These are phyloP conservation scores for Saccopteryx bilineata DNA, from an alignment of 2,113 vertebrate genomes.

Conservation along the genomic window DNA sequence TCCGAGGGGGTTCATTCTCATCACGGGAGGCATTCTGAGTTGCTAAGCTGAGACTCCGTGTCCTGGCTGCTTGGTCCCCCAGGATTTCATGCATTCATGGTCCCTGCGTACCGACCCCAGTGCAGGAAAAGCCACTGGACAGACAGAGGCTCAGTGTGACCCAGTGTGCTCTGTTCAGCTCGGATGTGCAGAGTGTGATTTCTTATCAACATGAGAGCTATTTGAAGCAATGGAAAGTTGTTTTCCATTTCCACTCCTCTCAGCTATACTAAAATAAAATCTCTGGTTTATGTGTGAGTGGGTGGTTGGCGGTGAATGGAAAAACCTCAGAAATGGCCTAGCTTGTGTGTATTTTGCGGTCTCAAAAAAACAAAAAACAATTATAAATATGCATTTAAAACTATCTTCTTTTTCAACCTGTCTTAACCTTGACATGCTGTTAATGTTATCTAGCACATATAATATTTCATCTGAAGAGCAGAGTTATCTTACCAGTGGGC, in stretches of 20 bases:
- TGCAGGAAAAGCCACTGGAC: neutral
- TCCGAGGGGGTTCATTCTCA: neutral
- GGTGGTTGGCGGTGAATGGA: neutral
- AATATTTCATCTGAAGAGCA: neutral
- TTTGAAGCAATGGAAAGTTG: conserved; percentile 62
- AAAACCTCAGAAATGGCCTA: conserved; percentile 57
- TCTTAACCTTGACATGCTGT: conserved; percentile 12
- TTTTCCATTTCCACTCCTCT: conserved; percentile 66
- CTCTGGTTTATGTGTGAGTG: conserved; percentile 24
- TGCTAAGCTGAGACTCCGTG: neutral
- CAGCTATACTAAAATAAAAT: conserved; percentile 60
- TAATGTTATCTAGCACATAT: neutral
- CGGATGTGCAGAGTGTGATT: conserved; percentile 61
- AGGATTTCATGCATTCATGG: neutral
- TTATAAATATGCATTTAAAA: conserved; percentile 48
- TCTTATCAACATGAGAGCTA: conserved; percentile 68
- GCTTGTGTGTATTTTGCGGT: neutral
- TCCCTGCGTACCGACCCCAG: neutral
- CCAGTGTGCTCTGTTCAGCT: neutral
- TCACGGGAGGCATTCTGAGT: neutral
- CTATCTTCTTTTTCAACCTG: neutral
- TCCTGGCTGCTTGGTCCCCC: neutral
- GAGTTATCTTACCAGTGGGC: neutral
- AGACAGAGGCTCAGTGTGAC: conserved; percentile 35
- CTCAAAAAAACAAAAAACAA: neutral